Evolutionary conservation across 2,888 invertebrate species (phyloP).

Genomic region (Drosophila multiciliata): DNA sequence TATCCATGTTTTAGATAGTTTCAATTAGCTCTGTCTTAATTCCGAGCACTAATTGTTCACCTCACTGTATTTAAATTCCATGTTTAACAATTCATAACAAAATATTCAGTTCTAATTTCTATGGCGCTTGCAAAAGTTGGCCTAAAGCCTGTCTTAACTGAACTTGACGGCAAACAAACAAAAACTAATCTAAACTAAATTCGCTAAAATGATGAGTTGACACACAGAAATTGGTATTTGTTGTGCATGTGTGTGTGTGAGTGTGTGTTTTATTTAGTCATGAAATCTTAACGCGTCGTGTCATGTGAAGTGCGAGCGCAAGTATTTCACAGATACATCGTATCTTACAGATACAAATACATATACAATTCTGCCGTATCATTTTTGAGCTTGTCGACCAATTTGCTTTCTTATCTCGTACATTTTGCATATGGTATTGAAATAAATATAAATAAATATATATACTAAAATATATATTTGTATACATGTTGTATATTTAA

Average conservation of each 20-base stretch:
- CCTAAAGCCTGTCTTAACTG: constrained; percentile 4
- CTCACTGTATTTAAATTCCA: not conserved
- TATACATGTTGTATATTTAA: constrained; percentile 14
- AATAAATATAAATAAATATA: constrained; percentile 21
- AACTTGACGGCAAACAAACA: constrained; percentile 32
- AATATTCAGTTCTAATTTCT: constrained; percentile 32
- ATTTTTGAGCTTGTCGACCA: constrained; percentile 15
- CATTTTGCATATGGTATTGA: constrained; percentile 60
- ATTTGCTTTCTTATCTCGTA: constrained; percentile 24
- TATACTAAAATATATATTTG: constrained; percentile 11
- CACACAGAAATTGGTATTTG: constrained; percentile 2
- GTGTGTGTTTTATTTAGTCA: constrained; percentile 6
- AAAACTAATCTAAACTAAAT: constrained; percentile 8
- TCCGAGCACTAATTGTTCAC: not conserved
- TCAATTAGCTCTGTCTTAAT: not conserved
- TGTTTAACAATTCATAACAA: not conserved
- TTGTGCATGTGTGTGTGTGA: not conserved
- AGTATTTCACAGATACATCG: constrained; percentile 22
- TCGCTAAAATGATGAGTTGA: constrained; percentile 17
- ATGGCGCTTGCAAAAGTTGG: constrained; percentile 41
- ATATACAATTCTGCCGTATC: constrained; percentile 11
- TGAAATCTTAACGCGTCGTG: constrained; percentile 6
- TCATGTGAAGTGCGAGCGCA: constrained; percentile 32
- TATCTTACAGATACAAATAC: constrained; percentile 27
- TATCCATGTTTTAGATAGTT: not conserved